Evolutionary conservation across 2,797 vertebrate species (phyloP).

Genomic region (Sebastolobus altivelis): DNA sequence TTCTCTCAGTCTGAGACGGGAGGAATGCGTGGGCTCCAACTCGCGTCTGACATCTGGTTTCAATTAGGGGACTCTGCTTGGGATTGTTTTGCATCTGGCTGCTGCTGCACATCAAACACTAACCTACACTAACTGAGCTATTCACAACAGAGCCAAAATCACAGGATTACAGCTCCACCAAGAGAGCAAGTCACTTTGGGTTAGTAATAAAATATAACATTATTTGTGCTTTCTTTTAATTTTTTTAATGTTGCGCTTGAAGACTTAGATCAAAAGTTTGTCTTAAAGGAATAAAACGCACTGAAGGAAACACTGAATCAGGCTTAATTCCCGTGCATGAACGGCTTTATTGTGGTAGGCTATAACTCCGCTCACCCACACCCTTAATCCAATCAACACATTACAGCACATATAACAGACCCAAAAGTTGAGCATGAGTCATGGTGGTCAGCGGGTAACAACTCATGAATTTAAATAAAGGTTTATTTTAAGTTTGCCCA

Average conservation of each 20-base stretch:
- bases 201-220: background rate
- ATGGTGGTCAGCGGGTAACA: slow-evolving; percentile 9
- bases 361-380: background rate
- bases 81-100: slow-evolving; percentile 89
- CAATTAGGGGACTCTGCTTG: slow-evolving; percentile 88
- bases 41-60: slow-evolving; percentile 91
- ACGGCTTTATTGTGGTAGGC: slow-evolving; percentile 58
- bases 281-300: background rate
- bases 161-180: background rate
- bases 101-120: slow-evolving; percentile 68
- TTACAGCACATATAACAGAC: background rate
- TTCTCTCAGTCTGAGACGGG: slow-evolving; percentile 50
- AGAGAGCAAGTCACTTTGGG: background rate
- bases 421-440: slow-evolving; percentile 11
- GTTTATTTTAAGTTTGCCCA: background rate
- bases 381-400: slow-evolving; percentile 9
- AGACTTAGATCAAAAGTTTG: background rate
- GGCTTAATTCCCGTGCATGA: slow-evolving; percentile 30
- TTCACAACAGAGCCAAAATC: slow-evolving; percentile 7
- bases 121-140: slow-evolving; percentile 30
- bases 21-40: slow-evolving; percentile 81
- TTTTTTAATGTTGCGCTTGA: background rate
- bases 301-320: slow-evolving; percentile 65
- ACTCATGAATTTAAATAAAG: slow-evolving; percentile 21
- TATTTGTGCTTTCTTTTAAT: background rate